Percentiles rank a stretch among this genome's conserved stretches.
These are phyloP conservation scores for Python bivittatus DNA, from an alignment of 2,113 vertebrate species.

Conservation along the genomic window DNA sequence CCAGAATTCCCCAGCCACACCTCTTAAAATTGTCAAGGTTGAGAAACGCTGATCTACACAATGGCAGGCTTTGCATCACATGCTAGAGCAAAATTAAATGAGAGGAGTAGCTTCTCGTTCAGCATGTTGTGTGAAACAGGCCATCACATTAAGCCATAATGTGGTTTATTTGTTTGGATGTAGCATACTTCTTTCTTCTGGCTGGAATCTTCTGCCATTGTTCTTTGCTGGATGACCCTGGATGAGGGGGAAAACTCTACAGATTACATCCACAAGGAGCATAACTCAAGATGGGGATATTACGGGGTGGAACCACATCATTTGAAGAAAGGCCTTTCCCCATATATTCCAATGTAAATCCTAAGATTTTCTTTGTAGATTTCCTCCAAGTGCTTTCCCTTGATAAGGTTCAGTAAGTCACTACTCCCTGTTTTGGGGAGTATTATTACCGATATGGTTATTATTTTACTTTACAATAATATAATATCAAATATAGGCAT, in stretches of 20 bases:
- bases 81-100: background rate
- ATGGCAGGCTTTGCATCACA: background rate
- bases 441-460: too few species aligned
- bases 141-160: too few species aligned
- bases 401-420: background rate
- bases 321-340: background rate
- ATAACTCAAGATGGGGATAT: background rate
- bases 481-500: too few species aligned
- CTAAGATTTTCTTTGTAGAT: background rate
- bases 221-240: background rate
- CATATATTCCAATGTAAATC: background rate
- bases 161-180: too few species aligned
- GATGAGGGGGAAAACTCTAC: background rate
- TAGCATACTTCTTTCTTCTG: too few species aligned
- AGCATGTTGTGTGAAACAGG: background rate
- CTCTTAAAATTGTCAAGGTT: too few species aligned
- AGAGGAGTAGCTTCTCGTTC: background rate
- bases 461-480: too few species aligned
- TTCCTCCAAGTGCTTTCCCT: background rate
- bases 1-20: too few species aligned
- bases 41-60: too few species aligned
- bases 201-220: background rate
- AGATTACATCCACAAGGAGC: background rate
- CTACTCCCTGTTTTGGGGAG: background rate
- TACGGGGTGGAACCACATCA: background rate